Evolutionary conservation across 2,113 vertebrate genomes (phyloP).

Genomic region (Lates calcarifer): DNA sequence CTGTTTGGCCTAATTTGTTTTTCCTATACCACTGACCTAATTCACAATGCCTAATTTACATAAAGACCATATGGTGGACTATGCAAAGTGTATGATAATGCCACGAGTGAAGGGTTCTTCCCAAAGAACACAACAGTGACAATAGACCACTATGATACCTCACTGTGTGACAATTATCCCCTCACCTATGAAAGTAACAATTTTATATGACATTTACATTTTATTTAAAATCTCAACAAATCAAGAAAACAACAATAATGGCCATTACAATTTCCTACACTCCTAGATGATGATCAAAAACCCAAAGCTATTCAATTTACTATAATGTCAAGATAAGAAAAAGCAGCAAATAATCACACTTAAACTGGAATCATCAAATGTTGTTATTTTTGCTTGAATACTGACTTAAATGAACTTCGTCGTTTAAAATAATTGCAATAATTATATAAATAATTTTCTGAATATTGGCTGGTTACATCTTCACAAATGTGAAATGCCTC

Average conservation of each 20-base stretch:
- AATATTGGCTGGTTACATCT: too few species aligned
- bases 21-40: not conserved
- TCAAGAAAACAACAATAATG: too few species aligned
- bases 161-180: not conserved
- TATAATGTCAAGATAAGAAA: not conserved
- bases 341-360: not conserved
- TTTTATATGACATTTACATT: not conserved
- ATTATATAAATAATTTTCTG: too few species aligned
- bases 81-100: slow-evolving; percentile 30
- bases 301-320: not conserved
- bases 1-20: slow-evolving; percentile 5
- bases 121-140: not conserved
- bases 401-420: not conserved
- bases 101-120: not conserved
- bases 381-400: too few species aligned
- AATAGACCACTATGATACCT: not conserved
- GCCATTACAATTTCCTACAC: not conserved
- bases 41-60: slow-evolving; percentile 15
- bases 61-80: not conserved
- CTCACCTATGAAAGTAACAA: not conserved
- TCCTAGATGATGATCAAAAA: not conserved
- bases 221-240: not conserved
- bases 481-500: too few species aligned
- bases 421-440: not conserved
- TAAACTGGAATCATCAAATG: not conserved